Percentiles rank a stretch among this genome's conserved stretches.
Evolutionary conservation across 1,140 invertebrate species (phyloP).

Genomic region (Saxidomus purpurata): DNA sequence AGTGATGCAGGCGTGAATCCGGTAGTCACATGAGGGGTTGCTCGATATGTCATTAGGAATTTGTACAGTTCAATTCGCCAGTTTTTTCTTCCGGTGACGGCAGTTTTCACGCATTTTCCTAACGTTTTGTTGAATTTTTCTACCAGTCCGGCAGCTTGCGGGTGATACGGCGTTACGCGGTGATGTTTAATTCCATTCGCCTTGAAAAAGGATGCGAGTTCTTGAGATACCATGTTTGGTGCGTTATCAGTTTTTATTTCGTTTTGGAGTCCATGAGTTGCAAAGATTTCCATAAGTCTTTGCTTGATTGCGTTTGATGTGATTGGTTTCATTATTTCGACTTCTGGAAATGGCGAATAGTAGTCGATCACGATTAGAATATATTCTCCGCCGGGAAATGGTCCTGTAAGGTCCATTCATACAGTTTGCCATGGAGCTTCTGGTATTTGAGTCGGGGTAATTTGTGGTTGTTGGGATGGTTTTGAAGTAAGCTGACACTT

Average conservation of each 20-base stretch:
- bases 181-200: constrained; percentile 48
- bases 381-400: constrained; percentile 56
- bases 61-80: constrained; percentile 58
- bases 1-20: not conserved
- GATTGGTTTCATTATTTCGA: constrained; percentile 26
- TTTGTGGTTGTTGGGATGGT: not conserved
- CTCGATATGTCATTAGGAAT: not conserved
- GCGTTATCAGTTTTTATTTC: constrained; percentile 30
- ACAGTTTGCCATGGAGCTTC: constrained; percentile 62
- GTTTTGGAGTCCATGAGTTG: constrained; percentile 34
- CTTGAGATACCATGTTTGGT: not conserved
- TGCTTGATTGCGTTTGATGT: not conserved
- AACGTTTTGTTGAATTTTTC: constrained; percentile 64
- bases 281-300: not conserved
- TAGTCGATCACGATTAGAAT: constrained; percentile 68
- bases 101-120: constrained; percentile 44
- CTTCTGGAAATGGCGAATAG: constrained; percentile 39
- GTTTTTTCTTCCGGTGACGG: constrained; percentile 45
- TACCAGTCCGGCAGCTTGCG: constrained; percentile 53
- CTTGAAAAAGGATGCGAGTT: constrained; percentile 38
- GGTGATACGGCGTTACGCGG: not conserved
- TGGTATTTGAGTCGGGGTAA: constrained; percentile 59
- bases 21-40: not conserved
- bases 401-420: constrained; percentile 69
- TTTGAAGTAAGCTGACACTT: constrained; percentile 11